Percentiles rank a stretch among this genome's conserved stretches.
Conservation (phyloP, 1,140 invertebrate species). For the Cephus cinctus region DNA sequence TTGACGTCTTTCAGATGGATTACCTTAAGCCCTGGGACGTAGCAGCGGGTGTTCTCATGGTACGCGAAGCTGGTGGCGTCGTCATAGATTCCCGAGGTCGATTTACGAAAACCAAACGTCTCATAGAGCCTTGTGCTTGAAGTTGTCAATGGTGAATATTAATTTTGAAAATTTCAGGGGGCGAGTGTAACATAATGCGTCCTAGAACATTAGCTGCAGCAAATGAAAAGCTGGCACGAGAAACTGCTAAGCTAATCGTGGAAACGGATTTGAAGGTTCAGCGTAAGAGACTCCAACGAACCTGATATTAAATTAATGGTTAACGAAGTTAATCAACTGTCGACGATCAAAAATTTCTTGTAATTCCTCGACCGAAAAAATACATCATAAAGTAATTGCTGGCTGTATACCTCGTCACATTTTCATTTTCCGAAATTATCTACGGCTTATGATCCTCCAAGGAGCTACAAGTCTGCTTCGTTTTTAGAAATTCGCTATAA, state of each 20-base stretch:
- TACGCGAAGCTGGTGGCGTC: conserved; percentile 75
- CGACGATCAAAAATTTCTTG: too few relatives aligned
- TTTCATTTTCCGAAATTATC: too few relatives aligned
- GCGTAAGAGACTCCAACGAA: conserved; percentile 25
- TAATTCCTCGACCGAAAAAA: too few relatives aligned
- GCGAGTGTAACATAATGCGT: conserved; percentile 65
- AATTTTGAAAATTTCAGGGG: conserved; percentile 44
- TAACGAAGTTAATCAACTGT: too few relatives aligned
- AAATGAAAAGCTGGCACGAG: conserved; percentile 56
- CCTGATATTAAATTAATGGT: too few relatives aligned
- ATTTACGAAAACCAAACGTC: too few relatives aligned
- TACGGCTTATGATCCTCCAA: too few relatives aligned
- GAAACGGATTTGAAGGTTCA: conserved; percentile 42
- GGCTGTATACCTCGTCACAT: too few relatives aligned
- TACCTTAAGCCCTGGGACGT: conserved; percentile 69
- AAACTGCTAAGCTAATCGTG: conserved; percentile 51
- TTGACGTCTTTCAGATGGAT: conserved; percentile 70
- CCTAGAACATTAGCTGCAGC: conserved; percentile 61
- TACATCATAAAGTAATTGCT: too few relatives aligned
- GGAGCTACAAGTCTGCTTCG: too few relatives aligned
- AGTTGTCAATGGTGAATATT: conserved; percentile 8
- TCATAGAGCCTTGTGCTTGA: conserved; percentile 5
- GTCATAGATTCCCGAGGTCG: conserved; percentile 65
- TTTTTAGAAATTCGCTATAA: too few relatives aligned
- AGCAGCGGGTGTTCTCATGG: conserved; percentile 67